Conservation (phyloP, 2,888 invertebrate genomes). For the Aethes cnicana region DNA sequence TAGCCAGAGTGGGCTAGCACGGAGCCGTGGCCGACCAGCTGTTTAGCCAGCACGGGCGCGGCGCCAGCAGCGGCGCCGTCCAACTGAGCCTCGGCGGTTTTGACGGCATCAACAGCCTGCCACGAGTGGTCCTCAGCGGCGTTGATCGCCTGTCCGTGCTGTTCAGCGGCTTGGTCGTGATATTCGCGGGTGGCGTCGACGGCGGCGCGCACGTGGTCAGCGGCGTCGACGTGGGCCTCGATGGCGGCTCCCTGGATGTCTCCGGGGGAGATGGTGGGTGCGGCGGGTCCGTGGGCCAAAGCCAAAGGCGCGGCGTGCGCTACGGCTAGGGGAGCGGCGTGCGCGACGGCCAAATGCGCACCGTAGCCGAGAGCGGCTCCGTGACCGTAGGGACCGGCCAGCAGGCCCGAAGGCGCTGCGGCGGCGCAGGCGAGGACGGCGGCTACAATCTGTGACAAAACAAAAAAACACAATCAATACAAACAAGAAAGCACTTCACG, state of each 20-base stretch:
- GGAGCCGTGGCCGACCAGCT: conserved; percentile 65
- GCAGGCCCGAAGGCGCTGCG: conserved; percentile 58
- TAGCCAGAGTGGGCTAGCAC: conserved; percentile 32
- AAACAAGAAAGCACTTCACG: conserved; percentile 4
- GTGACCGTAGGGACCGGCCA: conserved; percentile 34
- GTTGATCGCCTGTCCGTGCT: conserved; percentile 73
- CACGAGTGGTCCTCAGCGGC: conserved; percentile 76
- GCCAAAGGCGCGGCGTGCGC: conserved; percentile 53
- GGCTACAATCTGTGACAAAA: conserved; percentile 55
- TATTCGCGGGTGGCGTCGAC: conserved; percentile 69
- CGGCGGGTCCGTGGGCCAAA: conserved; percentile 41
- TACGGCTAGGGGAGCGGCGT: conserved; percentile 49
- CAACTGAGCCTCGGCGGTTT: conserved; percentile 69
- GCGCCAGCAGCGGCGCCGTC: conserved; percentile 76
- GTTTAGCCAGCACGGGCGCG: conserved; percentile 72
- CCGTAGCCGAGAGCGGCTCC: conserved; percentile 38
- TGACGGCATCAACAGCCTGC: conserved; percentile 72
- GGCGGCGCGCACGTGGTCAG: conserved; percentile 74
- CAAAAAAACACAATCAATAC: conserved; percentile 11
- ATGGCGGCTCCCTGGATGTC: conserved; percentile 72
- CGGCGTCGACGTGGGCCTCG: conserved; percentile 72
- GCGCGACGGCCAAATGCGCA: conserved; percentile 43
- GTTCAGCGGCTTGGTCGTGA: conserved; percentile 74
- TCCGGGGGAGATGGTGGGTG: conserved; percentile 74
- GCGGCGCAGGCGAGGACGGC: conserved; percentile 59